Evolutionary conservation across 2,888 invertebrate genomes (phyloP).

Genomic region (Troilus luridus): DNA sequence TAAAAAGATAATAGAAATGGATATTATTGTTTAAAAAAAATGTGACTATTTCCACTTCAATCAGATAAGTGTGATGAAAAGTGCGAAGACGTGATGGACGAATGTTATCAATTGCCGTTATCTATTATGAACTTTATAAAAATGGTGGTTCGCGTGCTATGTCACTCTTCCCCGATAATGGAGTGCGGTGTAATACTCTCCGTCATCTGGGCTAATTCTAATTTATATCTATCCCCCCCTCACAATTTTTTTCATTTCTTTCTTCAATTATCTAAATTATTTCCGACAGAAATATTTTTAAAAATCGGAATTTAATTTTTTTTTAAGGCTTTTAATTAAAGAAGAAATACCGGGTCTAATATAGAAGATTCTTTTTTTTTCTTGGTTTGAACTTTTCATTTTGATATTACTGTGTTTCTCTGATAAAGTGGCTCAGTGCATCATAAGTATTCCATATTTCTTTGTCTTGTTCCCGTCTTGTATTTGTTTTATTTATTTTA

Average conservation of each 20-base stretch:
- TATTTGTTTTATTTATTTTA: too few relatives aligned
- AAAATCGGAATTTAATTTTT: neutral
- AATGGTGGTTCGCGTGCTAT: constrained; percentile 44
- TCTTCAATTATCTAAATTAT: constrained; percentile 31
- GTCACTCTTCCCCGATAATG: constrained; percentile 29
- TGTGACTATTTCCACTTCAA: neutral
- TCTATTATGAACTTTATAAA: constrained; percentile 49
- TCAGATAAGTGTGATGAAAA: constrained; percentile 7
- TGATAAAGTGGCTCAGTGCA: too few relatives aligned
- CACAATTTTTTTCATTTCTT: neutral
- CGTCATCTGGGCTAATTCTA: constrained; percentile 36
- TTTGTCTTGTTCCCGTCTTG: too few relatives aligned
- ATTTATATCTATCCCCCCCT: neutral
- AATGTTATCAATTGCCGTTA: constrained; percentile 38
- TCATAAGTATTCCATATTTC: too few relatives aligned
- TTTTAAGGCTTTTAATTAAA: neutral
- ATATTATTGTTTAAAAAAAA: neutral
- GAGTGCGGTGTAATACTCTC: neutral
- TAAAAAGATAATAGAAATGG: neutral
- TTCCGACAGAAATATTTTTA: neutral
- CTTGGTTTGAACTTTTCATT: too few relatives aligned
- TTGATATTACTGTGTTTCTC: too few relatives aligned
- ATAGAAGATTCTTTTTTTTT: too few relatives aligned
- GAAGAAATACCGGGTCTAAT: too few relatives aligned
- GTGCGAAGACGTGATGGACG: neutral